These are phyloP conservation scores for Zosterops pallidus DNA, from an alignment of 2,113 vertebrate species.

Conservation along the genomic window DNA sequence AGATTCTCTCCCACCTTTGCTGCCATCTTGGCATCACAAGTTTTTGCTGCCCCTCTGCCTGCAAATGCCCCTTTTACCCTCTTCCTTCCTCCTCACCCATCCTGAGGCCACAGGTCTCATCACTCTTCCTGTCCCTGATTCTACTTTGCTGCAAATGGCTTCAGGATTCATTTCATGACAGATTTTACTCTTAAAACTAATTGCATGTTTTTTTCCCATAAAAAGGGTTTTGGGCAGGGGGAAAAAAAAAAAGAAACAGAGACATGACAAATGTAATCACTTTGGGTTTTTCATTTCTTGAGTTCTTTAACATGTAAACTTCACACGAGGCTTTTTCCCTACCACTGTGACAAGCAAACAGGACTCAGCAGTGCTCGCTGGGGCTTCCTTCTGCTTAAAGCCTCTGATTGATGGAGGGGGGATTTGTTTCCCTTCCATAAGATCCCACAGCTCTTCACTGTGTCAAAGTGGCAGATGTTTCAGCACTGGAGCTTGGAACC, in stretches of 20 bases:
- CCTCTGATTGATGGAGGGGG: background rate
- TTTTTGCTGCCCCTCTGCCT: background rate
- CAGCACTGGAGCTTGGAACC: background rate
- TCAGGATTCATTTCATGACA: background rate
- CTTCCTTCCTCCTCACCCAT: background rate
- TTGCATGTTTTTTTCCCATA: background rate
- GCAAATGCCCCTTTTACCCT: background rate
- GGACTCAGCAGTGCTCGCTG: background rate
- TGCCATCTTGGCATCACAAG: fast-evolving
- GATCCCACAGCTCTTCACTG: background rate
- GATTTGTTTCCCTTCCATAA: background rate
- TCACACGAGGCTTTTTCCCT: background rate
- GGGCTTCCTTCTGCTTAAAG: background rate
- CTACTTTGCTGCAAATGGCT: background rate
- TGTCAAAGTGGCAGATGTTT: background rate
- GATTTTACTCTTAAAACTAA: background rate
- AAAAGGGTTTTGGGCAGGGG: fast-evolving
- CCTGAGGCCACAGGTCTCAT: fast-evolving
- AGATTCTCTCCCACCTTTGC: background rate
- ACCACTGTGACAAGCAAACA: background rate
- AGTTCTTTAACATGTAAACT: background rate
- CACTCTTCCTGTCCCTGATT: background rate
- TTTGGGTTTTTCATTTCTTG: background rate
- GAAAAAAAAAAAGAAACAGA: background rate
- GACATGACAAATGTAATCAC: background rate